A percentile compares a stretch with the other conserved stretches of the same genome.
phyloP scores from a whole-genome alignment of 2,797 vertebrate species.

The Pempheris klunzingeri region DNA sequence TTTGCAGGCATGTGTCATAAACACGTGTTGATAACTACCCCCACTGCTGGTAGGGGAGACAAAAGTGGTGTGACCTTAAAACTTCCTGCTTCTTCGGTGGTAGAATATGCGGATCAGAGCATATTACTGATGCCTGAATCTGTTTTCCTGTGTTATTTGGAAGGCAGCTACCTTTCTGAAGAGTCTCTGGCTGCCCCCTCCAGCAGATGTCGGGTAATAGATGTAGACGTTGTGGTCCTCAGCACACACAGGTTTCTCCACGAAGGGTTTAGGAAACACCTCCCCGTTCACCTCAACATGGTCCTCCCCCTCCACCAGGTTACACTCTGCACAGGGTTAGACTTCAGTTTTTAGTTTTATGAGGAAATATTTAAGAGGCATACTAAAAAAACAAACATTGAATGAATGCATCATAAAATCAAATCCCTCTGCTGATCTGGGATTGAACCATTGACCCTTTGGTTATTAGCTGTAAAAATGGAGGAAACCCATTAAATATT shows the following conservation, averaged over 20 bases:
- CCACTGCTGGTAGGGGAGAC: no score
- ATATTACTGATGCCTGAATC: not conserved
- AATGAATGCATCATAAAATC: not conserved
- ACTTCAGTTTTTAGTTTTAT: not conserved
- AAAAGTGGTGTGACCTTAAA: not conserved
- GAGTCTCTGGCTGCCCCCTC: conserved; percentile 97
- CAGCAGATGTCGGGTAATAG: conserved; percentile 97
- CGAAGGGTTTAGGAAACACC: conserved; percentile 96
- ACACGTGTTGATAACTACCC: no score
- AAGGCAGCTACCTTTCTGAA: conserved; percentile 91
- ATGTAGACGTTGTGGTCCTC: conserved; percentile 99
- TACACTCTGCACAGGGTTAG: conserved; percentile 75
- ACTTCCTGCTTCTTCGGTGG: not conserved
- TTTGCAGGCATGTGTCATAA: no score
- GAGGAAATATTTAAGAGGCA: not conserved
- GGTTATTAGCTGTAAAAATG: not conserved
- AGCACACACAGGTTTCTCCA: conserved; percentile 97
- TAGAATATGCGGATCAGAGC: not conserved
- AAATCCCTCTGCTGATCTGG: not conserved
- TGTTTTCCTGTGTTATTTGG: not conserved
- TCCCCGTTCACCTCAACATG: conserved; percentile 97
- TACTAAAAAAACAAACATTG: not conserved
- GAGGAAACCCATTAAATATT: conserved; percentile 2
- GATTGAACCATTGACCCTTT: not conserved
- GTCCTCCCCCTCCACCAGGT: conserved; percentile 92